These are phyloP conservation scores for Pseudochirops corinnae DNA, from an alignment of 2,797 vertebrate species.

Conservation along the genomic window DNA sequence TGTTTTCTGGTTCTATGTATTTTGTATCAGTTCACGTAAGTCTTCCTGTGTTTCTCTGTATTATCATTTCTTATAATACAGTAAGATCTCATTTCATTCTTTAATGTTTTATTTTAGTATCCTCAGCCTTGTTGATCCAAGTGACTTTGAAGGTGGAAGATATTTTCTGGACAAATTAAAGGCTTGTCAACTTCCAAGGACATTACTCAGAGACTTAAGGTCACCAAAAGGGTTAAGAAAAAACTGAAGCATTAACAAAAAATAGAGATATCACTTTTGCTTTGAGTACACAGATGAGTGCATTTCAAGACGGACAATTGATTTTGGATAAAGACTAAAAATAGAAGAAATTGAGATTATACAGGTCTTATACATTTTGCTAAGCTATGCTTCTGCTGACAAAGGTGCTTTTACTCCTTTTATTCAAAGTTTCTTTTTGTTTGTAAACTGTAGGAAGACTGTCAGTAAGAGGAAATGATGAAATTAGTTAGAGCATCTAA, in stretches of 20 bases:
- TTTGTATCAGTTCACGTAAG: not conserved
- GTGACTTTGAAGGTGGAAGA: not conserved
- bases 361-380: not conserved
- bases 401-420: not conserved
- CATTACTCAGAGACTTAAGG: not conserved
- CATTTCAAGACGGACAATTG: not conserved
- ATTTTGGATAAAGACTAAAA: not conserved
- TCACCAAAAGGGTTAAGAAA: not conserved
- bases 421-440: not conserved
- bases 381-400: not conserved
- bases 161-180: not conserved
- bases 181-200: not conserved
- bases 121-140: not conserved
- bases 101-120: not conserved
- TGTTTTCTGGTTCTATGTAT: not conserved
- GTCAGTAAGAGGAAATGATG: not conserved
- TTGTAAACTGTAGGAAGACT: not conserved
- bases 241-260: not conserved
- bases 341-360: not conserved
- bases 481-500: not conserved
- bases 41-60: not conserved
- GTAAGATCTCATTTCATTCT: not conserved
- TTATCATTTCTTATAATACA: not conserved
- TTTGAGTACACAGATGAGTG: not conserved
- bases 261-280: not conserved